These are phyloP conservation scores for Recurvirostra avosetta DNA, from an alignment of 2,113 vertebrate species.

Conservation along the genomic window DNA sequence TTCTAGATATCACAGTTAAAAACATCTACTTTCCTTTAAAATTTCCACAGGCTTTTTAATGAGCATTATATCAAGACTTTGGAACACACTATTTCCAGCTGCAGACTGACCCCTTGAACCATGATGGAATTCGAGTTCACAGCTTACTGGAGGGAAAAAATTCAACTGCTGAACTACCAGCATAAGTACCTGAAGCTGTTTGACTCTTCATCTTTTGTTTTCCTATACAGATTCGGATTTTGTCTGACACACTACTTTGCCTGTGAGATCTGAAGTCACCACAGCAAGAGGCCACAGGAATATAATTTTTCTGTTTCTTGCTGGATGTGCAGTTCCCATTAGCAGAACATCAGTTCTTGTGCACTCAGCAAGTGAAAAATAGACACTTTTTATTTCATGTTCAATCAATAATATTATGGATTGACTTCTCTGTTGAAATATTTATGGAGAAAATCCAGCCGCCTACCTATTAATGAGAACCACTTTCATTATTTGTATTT, in stretches of 20 bases:
- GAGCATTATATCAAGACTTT: not conserved
- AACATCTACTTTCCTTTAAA: not conserved
- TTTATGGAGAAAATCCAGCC: constrained; percentile 38
- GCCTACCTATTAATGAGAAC: constrained; percentile 3
- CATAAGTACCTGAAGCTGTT: not conserved
- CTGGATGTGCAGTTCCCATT: not conserved
- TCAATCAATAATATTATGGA: constrained; percentile 16
- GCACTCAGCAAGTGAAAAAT: not conserved
- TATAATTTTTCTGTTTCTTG: not conserved
- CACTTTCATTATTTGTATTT: constrained; percentile 14
- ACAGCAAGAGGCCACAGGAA: not conserved
- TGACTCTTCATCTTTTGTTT: not conserved
- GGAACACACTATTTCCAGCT: not conserved
- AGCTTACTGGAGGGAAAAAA: not conserved
- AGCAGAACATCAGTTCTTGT: not conserved
- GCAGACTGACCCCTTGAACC: not conserved
- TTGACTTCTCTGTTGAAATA: constrained; percentile 40
- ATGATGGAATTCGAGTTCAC: not conserved
- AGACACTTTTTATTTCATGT: not conserved
- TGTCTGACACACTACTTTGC: not conserved
- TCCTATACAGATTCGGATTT: not conserved
- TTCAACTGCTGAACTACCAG: not conserved
- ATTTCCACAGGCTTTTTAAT: not conserved
- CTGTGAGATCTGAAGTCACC: not conserved
- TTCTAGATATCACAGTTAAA: not conserved